Evolutionary conservation across 2,113 vertebrate species (phyloP).

Genomic region (Pleuronectes platessa): DNA sequence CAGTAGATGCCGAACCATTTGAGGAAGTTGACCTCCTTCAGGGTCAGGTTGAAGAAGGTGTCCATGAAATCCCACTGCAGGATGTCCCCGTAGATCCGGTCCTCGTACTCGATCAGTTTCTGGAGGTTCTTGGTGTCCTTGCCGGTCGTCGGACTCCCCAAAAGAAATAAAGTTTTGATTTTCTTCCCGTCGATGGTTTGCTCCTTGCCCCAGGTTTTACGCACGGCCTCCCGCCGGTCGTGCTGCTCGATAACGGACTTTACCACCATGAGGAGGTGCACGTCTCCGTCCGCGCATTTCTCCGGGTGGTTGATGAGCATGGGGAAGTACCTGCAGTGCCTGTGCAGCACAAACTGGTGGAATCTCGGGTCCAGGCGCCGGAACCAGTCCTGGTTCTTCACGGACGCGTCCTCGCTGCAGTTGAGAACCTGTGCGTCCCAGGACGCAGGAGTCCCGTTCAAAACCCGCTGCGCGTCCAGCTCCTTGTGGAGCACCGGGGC

Average conservation of each 20-base stretch:
- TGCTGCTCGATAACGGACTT: conserved; percentile 86
- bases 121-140: conserved; percentile 84
- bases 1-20: conserved; percentile 85
- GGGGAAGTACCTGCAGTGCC: conserved; percentile 86
- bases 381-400: conserved; percentile 78
- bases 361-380: conserved; percentile 77
- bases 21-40: conserved; percentile 87
- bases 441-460: conserved; percentile 39
- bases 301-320: conserved; percentile 86
- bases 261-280: conserved; percentile 83
- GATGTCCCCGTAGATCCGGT: conserved; percentile 83
- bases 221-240: conserved; percentile 83
- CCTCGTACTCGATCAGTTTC: conserved; percentile 84
- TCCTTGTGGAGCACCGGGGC: neutral
- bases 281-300: conserved; percentile 75
- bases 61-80: conserved; percentile 89
- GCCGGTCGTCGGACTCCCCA: conserved; percentile 78
- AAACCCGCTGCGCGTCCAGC: conserved; percentile 13
- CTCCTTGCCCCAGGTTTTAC: conserved; percentile 82
- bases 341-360: conserved; percentile 83
- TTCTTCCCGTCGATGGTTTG: conserved; percentile 65
- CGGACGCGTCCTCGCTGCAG: conserved; percentile 75
- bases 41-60: conserved; percentile 86
- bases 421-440: conserved; percentile 79
- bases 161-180: conserved; percentile 82